Evolutionary conservation across 2,888 invertebrate genomes (phyloP), one percentile per base, ranked within the genome.

Genomic region (Atrina japonica): DNA sequence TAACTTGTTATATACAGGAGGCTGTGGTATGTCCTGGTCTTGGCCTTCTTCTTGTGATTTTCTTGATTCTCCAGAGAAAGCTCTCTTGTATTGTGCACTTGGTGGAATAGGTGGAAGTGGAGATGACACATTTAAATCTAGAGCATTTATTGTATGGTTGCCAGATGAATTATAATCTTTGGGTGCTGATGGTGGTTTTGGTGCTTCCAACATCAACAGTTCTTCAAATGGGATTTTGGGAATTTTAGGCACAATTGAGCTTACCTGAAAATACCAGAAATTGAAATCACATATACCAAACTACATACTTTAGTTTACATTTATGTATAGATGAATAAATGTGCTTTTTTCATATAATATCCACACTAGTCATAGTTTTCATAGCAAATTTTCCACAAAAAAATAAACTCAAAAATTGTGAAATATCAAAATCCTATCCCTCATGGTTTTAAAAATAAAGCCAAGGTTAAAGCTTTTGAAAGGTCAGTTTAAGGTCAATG

Each of bases 201-300:
- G 78, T 2, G 77, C 77, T 59, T 86, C 86, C 18, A 89, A 59
- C 77, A 85, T 84, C 27, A 89, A 76, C 16, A 86, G 80, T 56
- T 85, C 83, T 52, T 89, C 88, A 1, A 88, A 80, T 63, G 82
- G 80, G 18, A 84, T 63, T 47, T 83, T 84, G 3, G 89, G 89
- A n/a, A 89, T 86, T 27, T 87, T 85, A 3, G 88, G 86, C 5
- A 89, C 85, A 27, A 72, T 61, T 6, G 82, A 78, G 18, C 78
- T 77, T 25, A 89, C 86, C 86, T 88, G 73, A 0, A 66, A 69
- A 50, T 6, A 18, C 16, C 21, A 18, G n/a, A 47, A 1, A n/a
- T n/a, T n/a, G n/a, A n/a, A n/a, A n/a, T n/a, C n/a, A n/a, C n/a
- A n/a, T n/a, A n/a, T n/a, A n/a, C n/a, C n/a, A n/a, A n/a, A n/a